Evolutionary conservation across 2,797 vertebrate species (phyloP).

Genomic region (Pelobates cultripes): DNA sequence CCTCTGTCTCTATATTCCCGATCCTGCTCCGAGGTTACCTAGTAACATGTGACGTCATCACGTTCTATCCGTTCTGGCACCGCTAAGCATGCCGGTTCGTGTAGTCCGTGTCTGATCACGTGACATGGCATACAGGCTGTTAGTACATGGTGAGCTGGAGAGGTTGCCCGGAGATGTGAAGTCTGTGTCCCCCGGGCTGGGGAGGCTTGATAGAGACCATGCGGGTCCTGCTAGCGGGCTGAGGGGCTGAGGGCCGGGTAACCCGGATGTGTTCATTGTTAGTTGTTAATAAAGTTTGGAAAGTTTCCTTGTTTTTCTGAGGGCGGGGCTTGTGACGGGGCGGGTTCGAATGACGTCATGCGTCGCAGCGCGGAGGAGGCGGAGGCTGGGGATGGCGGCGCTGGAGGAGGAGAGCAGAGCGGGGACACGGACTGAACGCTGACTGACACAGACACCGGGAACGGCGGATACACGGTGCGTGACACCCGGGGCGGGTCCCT

Average conservation of each 20-base stretch:
- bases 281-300: conserved; percentile 26
- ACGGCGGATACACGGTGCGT: background rate
- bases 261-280: background rate
- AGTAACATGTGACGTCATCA: conserved; percentile 15
- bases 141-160: too few relatives aligned
- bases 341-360: conserved; percentile 28
- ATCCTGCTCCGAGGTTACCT: background rate
- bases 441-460: conserved; percentile 11
- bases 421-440: conserved; percentile 32
- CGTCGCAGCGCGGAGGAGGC: conserved; percentile 48
- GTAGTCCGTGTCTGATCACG: background rate
- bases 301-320: background rate
- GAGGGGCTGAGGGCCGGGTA: too few relatives aligned
- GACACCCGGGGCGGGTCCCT: background rate
- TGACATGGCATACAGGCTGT: too few relatives aligned
- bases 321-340: conserved; percentile 2
- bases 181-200: too few relatives aligned
- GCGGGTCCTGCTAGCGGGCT: too few relatives aligned
- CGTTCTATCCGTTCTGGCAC: background rate
- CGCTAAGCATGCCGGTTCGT: conserved; percentile 2
- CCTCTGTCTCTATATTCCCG: too few relatives aligned
- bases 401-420: conserved; percentile 39
- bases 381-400: conserved; percentile 26
- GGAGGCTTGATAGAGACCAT: too few relatives aligned
- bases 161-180: too few relatives aligned